Evolutionary conservation across 2,797 vertebrate genomes (phyloP).

Genomic region (Etheostoma perlongum): DNA sequence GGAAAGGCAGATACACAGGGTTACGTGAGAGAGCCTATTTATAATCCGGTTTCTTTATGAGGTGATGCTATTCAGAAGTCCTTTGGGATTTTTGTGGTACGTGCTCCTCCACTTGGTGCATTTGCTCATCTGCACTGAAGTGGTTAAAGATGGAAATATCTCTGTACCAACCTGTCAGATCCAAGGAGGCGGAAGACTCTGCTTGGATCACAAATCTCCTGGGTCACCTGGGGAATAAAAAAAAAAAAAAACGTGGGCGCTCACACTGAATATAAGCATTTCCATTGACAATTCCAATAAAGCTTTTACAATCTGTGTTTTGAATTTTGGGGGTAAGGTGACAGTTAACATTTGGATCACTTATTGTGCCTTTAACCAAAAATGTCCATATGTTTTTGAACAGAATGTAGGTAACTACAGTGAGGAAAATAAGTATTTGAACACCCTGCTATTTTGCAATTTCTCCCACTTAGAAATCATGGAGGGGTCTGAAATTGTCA

Average conservation of each 20-base stretch:
- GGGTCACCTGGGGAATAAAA: conserved; percentile 81
- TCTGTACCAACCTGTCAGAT: conserved; percentile 86
- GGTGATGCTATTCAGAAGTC: not conserved
- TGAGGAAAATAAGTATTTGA: no score
- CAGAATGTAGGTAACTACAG: conserved; percentile 6
- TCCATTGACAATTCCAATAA: not conserved
- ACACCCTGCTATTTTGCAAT: no score
- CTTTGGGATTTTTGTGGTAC: not conserved
- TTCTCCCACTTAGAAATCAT: no score
- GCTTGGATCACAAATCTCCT: conserved; percentile 89
- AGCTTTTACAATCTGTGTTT: not conserved
- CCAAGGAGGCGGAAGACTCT: conserved; percentile 88
- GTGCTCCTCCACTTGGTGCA: not conserved
- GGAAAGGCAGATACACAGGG: not conserved
- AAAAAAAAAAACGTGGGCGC: not conserved
- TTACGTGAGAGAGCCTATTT: not conserved
- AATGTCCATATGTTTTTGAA: not conserved
- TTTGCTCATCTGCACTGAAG: not conserved
- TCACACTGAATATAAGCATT: not conserved
- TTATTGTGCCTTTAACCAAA: conserved; percentile 3
- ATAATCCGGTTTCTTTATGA: not conserved
- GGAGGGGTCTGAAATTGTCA: no score
- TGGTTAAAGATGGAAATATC: not conserved
- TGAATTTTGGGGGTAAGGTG: not conserved
- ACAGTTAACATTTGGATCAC: conserved; percentile 11